Evolutionary conservation across 2,113 vertebrate species (phyloP).

Genomic region (Syrmaticus mikado): DNA sequence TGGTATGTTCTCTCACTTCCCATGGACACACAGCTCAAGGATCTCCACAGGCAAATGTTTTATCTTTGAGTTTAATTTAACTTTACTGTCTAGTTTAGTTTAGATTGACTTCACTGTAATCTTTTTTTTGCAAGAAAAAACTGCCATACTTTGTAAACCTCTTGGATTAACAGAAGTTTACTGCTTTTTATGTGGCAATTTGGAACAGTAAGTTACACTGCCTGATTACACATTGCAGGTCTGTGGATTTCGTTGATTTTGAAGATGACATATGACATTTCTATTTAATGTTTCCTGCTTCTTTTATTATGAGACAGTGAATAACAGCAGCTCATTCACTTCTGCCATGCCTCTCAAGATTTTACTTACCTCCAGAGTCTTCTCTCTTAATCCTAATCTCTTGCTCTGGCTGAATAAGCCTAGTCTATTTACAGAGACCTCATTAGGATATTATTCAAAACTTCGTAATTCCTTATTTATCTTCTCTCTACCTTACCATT

Average conservation of each 20-base stretch:
- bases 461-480: background rate
- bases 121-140: background rate
- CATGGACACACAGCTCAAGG: background rate
- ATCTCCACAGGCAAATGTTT: background rate
- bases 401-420: background rate
- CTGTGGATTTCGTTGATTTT: background rate
- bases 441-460: background rate
- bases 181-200: background rate
- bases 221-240: background rate
- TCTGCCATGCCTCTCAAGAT: background rate
- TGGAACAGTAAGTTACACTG: background rate
- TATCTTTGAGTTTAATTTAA: background rate
- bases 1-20: background rate
- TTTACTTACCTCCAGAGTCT: background rate
- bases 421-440: slow-evolving; percentile 1
- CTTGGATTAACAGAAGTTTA: background rate
- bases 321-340: background rate
- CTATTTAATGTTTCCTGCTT: background rate
- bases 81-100: too few species aligned
- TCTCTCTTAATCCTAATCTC: background rate
- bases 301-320: background rate
- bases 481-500: background rate
- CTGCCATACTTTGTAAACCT: background rate
- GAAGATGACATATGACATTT: background rate
- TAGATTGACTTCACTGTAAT: background rate